A percentile compares a stretch with the other conserved stretches of the same genome.
Conservation (phyloP, 2,113 vertebrate species). For the Anser brachyrhynchus region DNA sequence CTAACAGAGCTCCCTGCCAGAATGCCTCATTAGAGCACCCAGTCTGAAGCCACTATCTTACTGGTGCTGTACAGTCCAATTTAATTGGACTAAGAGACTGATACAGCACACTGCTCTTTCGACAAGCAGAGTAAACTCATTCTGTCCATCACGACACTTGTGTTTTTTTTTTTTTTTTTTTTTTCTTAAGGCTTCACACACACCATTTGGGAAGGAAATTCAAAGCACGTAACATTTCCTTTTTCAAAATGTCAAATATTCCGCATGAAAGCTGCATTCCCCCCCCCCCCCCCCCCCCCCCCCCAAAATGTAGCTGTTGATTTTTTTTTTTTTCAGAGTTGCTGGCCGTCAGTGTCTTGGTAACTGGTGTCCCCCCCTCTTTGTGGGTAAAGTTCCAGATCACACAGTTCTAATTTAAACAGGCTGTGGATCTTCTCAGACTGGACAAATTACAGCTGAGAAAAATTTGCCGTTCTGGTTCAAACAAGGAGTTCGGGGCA, state of each 20-base stretch:
- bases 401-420: slow-evolving; percentile 14
- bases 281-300: too few relatives aligned
- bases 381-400: background rate
- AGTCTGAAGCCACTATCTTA: background rate
- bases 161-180: background rate
- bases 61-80: slow-evolving; percentile 42
- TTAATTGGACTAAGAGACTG: slow-evolving; percentile 67
- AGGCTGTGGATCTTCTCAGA: background rate
- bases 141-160: slow-evolving; percentile 54
- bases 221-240: background rate
- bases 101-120: slow-evolving; percentile 55
- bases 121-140: slow-evolving; percentile 68
- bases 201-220: slow-evolving; percentile 42
- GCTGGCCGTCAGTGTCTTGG: background rate
- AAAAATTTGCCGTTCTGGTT: slow-evolving; percentile 30
- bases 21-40: slow-evolving; percentile 63
- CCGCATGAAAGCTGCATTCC: background rate
- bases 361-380: background rate
- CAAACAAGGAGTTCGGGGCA: slow-evolving; percentile 59
- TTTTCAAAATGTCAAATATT: slow-evolving; percentile 2
- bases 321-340: background rate
- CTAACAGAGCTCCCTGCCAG: slow-evolving; percentile 22
- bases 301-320: background rate
- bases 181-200: slow-evolving; percentile 4
- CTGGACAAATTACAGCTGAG: slow-evolving; percentile 11